Percentiles rank a stretch among this genome's conserved stretches.
phyloP scores from a whole-genome alignment of 1,140 invertebrate genomes.

The Bemisia tabaci region DNA sequence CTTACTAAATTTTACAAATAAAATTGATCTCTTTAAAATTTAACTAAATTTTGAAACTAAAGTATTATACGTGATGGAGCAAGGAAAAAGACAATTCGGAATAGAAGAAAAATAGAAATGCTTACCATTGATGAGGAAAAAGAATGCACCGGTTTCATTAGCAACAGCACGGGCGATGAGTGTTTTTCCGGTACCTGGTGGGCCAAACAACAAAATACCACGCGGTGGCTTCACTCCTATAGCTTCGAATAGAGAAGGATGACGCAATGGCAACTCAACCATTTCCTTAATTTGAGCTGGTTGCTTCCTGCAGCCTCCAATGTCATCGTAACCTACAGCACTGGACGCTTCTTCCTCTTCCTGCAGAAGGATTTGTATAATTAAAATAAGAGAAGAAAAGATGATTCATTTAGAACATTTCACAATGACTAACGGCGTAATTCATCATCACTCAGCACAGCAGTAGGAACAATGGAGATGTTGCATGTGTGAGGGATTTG shows the following conservation, averaged over 20 bases:
- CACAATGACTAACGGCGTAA: too few species aligned
- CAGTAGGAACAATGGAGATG: too few species aligned
- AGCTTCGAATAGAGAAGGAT: constrained; percentile 96
- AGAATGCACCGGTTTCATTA: constrained; percentile 99
- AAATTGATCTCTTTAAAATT: too few species aligned
- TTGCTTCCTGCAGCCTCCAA: constrained; percentile 97
- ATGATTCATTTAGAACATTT: neutral
- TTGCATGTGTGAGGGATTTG: too few species aligned
- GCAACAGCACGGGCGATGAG: constrained; percentile 97
- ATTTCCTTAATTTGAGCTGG: constrained; percentile 99
- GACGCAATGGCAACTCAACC: constrained; percentile 95
- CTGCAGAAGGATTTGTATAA: constrained; percentile 31
- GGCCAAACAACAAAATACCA: constrained; percentile 93
- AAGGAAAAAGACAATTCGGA: too few species aligned
- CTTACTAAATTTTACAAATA: too few species aligned
- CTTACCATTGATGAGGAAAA: constrained; percentile 93
- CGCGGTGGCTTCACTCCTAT: constrained; percentile 92
- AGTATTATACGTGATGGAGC: too few species aligned
- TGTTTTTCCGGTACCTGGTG: constrained; percentile 94
- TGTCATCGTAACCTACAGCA: constrained; percentile 98
- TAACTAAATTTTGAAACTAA: too few species aligned
- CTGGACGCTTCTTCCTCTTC: constrained; percentile 97
- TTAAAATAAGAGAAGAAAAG: constrained; percentile 9
- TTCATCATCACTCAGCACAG: too few species aligned
- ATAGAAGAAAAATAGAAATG: too few species aligned